Conservation (phyloP, 2,113 vertebrate genomes). For the Etheostoma spectabile region DNA sequence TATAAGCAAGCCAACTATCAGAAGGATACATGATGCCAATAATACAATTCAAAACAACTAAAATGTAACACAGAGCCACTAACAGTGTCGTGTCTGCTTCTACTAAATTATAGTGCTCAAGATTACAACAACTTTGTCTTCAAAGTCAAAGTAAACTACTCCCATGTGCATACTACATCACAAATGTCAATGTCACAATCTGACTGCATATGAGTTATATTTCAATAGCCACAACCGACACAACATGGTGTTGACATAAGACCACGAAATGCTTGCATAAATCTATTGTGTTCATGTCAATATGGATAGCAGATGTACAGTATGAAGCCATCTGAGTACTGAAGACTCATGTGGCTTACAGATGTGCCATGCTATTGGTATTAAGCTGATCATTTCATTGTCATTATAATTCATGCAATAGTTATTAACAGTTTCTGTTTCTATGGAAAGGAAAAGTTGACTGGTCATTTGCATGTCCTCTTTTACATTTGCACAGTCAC, state of each 20-base stretch:
- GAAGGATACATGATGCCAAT: background rate
- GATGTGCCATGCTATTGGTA: slow-evolving; percentile 66
- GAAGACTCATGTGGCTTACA: slow-evolving; percentile 79
- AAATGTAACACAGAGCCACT: background rate
- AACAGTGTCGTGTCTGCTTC: background rate
- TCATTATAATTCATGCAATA: background rate
- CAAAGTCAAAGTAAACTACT: background rate
- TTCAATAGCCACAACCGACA: slow-evolving; percentile 42
- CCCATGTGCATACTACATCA: background rate
- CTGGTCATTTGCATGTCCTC: background rate
- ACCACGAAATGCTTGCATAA: slow-evolving; percentile 20
- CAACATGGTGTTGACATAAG: slow-evolving; percentile 34
- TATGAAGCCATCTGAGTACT: slow-evolving; percentile 65
- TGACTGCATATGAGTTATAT: slow-evolving; percentile 7
- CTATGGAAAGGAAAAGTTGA: background rate
- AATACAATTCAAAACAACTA: background rate
- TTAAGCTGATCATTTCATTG: slow-evolving; percentile 3
- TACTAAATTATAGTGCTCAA: background rate
- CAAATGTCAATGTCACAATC: background rate
- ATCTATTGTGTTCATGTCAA: slow-evolving; percentile 31
- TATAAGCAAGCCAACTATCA: background rate
- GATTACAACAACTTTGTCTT: background rate
- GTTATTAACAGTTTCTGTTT: slow-evolving; percentile 12
- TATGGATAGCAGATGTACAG: slow-evolving; percentile 42
- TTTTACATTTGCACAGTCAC: background rate